Percentiles rank a stretch among this genome's conserved stretches.
Conservation (phyloP, 92 coral and sea anemone genomes). For the Palythoa grandis region DNA sequence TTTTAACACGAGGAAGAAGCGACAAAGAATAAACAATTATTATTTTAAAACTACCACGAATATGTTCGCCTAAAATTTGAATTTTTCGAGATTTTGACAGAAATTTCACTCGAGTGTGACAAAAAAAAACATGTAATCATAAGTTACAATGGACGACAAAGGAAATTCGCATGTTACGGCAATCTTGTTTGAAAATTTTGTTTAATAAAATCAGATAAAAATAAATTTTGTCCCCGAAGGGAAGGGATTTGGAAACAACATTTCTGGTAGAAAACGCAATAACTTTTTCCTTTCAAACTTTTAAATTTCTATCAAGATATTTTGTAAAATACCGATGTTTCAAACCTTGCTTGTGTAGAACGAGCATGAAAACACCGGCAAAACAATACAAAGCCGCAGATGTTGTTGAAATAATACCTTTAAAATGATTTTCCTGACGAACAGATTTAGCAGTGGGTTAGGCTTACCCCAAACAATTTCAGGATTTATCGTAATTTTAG, state of each 20-base stretch:
- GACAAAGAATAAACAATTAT: neutral
- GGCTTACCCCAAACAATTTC: conserved; percentile 1
- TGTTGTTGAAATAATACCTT: conserved; percentile 6
- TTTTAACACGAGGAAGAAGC: neutral
- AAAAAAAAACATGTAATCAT: neutral
- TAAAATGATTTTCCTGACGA: neutral
- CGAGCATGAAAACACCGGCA: neutral
- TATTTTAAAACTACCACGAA: neutral
- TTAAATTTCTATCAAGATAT: neutral
- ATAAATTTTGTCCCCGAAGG: neutral
- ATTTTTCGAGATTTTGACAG: neutral
- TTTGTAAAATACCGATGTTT: neutral
- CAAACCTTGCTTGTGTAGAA: neutral
- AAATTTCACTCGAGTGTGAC: conserved; percentile 30
- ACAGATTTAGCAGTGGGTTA: neutral
- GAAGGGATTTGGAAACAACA: neutral
- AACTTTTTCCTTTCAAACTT: neutral
- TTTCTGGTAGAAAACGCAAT: neutral
- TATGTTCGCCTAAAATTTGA: neutral
- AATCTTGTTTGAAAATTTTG: neutral
- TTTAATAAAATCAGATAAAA: neutral
- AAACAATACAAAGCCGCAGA: neutral
- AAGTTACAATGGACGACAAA: neutral
- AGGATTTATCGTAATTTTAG: neutral
- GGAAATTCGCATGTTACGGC: neutral